A percentile compares a stretch with the other conserved stretches of the same genome.
These are phyloP conservation scores for Diadema setosum DNA, from an alignment of 35 echinoderm and acorn worm genomes.

Conservation along the genomic window DNA sequence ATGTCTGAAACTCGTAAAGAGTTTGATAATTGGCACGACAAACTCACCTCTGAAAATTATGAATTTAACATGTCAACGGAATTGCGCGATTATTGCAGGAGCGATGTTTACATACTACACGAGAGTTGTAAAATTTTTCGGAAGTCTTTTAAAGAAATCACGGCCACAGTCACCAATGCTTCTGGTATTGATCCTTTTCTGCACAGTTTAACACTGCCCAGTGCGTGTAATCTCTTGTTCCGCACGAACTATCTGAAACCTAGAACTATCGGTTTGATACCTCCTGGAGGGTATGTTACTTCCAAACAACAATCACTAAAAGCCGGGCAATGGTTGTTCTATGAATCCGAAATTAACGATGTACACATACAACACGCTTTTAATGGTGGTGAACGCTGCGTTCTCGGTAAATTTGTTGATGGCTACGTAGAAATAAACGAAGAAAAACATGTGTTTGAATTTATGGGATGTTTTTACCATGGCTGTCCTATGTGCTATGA, in stretches of 20 bases:
- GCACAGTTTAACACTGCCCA: constrained; percentile 41
- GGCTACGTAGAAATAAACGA: not conserved
- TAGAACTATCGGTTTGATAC: not conserved
- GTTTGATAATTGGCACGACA: constrained; percentile 16
- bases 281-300: not conserved
- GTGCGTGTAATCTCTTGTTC: constrained; percentile 26
- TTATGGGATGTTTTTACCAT: not conserved
- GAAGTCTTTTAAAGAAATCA: not conserved
- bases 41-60: not conserved
- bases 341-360: not conserved
- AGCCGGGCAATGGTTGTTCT: constrained; percentile 5
- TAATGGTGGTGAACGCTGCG: constrained; percentile 18
- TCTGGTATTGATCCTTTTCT: constrained; percentile 6
- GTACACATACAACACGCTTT: constrained; percentile 41
- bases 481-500: not conserved
- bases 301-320: not conserved
- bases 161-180: not conserved
- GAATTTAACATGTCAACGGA: constrained; percentile 39
- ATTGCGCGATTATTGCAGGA: not conserved
- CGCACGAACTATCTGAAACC: constrained; percentile 20
- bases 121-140: constrained; percentile 32
- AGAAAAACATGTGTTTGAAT: not conserved
- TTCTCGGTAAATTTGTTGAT: constrained; percentile 14
- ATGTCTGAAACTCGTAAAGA: not conserved
- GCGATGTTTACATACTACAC: constrained; percentile 47